These are phyloP conservation scores for Chionomys nivalis DNA, from an alignment of 2,113 vertebrate genomes.

Conservation along the genomic window DNA sequence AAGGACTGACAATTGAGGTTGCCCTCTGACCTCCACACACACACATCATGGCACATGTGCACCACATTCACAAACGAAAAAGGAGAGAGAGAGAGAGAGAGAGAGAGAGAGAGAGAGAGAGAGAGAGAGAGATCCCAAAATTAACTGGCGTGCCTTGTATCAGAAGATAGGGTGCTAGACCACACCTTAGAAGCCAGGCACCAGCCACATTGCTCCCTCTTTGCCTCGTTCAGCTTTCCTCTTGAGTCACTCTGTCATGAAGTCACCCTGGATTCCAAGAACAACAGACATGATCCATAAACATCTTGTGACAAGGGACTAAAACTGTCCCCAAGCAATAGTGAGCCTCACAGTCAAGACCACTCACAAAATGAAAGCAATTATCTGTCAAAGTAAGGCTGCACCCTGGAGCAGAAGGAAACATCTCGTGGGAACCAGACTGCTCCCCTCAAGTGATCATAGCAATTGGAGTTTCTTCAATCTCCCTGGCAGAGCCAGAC, in stretches of 20 bases:
- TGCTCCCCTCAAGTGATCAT: background rate
- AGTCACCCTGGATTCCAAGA: background rate
- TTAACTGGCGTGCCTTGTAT: background rate
- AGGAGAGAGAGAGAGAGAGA: background rate
- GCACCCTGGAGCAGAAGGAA: background rate
- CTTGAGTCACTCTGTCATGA: background rate
- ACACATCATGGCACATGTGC: background rate
- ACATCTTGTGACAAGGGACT: background rate
- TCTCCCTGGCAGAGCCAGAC: background rate
- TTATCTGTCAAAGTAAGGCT: background rate
- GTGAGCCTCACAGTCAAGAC: background rate
- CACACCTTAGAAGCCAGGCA: background rate
- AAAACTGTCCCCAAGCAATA: background rate
- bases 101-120: background rate
- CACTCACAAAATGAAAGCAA: background rate
- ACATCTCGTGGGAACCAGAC: no score
- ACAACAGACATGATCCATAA: background rate
- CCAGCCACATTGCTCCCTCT: background rate
- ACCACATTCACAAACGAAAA: no score
- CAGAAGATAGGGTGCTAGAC: background rate
- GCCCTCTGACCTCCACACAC: background rate
- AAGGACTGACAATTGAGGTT: background rate
- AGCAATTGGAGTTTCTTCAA: background rate
- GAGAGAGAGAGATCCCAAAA: background rate
- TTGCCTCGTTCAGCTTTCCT: no score